Evolutionary conservation across 2,113 vertebrate genomes (phyloP), one percentile per base, ranked within the genome.

Genomic region (Oncorhynchus kisutch): DNA sequence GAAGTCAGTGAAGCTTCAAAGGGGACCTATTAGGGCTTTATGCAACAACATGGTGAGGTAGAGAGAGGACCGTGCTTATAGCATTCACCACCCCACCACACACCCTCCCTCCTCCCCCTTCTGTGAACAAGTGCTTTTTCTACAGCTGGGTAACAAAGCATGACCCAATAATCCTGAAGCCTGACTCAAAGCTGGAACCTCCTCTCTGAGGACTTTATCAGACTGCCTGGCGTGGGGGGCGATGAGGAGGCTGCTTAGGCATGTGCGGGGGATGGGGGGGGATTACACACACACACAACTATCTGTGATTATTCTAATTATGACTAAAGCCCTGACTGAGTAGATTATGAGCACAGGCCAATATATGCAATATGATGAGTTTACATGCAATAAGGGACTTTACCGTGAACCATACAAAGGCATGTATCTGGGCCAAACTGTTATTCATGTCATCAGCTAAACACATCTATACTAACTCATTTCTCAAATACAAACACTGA

Each of bases 71-170:
- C n/a, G 11, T 20, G 34, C 74, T 76, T 31, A 73, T 75, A 83
- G 74, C 68, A 75, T 45, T 45, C 39, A 83, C 68, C 70, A 67
- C 77, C 64, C 57, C 27, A 81, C 57, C 27, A 81, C 69, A 71
- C 14, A 27, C 74, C 71, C 77, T 70, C 48, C 51, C 74, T 73
- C 60, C 75, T 70, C 77, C 79, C 70, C 78, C 79, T 77, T 90
- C 81, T 87, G 87, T 90, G 89, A 92, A 90, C 88, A 92, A 89
- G 88, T 87, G 85, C 70, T 81, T 90, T 91, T 90, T 91, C 89
- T 93, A 92, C 93, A 93, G 92, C 91, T 93, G 92, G 90, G 88
- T 92, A 93, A 93, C 93, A 92, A 92, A 92, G 92, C 92, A 91
- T 93, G 91, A 93, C 92, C 91, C 92, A 93, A 91, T 94, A 94